phyloP scores from a whole-genome alignment of 2,797 vertebrate species.

The Buphagus erythrorhynchus region DNA sequence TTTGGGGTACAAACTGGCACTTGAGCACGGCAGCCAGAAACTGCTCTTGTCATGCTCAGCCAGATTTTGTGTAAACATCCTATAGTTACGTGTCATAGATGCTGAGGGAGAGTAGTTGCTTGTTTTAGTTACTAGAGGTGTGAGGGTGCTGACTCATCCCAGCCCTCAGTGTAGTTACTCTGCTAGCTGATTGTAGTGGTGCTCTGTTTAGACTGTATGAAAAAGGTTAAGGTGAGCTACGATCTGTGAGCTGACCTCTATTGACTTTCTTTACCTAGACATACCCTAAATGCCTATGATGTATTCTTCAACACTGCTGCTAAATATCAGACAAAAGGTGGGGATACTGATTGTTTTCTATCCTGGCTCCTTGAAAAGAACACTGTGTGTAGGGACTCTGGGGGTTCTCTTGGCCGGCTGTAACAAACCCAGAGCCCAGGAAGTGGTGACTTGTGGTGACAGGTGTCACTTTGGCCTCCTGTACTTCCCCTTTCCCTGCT shows the following conservation, averaged over 20 bases:
- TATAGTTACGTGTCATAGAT: accelerated
- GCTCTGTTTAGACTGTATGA: slow-evolving; percentile 61
- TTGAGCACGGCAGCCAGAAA: background rate
- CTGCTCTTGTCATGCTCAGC: background rate
- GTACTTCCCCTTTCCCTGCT: background rate
- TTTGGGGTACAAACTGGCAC: background rate
- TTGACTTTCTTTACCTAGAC: slow-evolving; percentile 70
- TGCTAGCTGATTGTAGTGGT: slow-evolving; percentile 23
- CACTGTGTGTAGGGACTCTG: slow-evolving; percentile 26
- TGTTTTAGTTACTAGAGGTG: background rate
- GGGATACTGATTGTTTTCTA: slow-evolving; percentile 67
- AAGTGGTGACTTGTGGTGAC: slow-evolving; percentile 44
- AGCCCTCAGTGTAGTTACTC: background rate
- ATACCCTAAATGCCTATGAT: slow-evolving; percentile 70
- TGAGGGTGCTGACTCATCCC: background rate
- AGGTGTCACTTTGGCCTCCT: slow-evolving; percentile 22
- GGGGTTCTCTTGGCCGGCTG: slow-evolving; percentile 24
- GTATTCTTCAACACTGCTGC: slow-evolving; percentile 71
- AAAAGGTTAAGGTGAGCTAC: slow-evolving; percentile 71
- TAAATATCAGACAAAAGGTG: slow-evolving; percentile 70
- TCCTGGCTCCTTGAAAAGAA: slow-evolving; percentile 64
- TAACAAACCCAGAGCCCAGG: slow-evolving; percentile 45
- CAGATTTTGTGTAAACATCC: background rate
- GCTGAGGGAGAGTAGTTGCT: background rate
- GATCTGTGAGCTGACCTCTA: slow-evolving; percentile 65